Percentiles rank a stretch among this genome's conserved stretches.
Conservation (phyloP, 2,113 vertebrate genomes). For the Danio rerio region DNA sequence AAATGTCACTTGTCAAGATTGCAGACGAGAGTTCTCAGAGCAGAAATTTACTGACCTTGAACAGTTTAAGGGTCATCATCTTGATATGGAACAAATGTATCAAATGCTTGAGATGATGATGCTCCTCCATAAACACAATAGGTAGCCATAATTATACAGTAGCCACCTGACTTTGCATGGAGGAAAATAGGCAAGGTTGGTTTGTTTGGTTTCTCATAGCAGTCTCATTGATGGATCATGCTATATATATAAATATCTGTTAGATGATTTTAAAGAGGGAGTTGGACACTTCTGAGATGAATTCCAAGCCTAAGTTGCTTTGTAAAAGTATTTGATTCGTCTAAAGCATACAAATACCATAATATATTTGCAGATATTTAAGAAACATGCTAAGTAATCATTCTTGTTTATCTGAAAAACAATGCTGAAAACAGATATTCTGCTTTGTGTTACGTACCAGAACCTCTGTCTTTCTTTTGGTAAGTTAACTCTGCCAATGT, state of each 20-base stretch:
- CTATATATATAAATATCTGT: not conserved
- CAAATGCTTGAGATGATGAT: not conserved
- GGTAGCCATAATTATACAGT: not conserved
- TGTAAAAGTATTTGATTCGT: too few relatives aligned
- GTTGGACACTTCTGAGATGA: not conserved
- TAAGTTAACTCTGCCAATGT: not conserved
- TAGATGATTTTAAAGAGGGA: not conserved
- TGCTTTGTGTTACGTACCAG: too few relatives aligned
- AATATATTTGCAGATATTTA: too few relatives aligned
- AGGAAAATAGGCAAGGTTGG: not conserved
- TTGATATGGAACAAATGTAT: not conserved
- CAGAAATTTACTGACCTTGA: not conserved
- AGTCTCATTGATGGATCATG: not conserved
- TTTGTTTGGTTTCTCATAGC: not conserved
- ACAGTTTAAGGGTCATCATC: slow-evolving; percentile 10
- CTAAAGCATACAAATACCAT: too few relatives aligned
- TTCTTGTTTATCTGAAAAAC: too few relatives aligned
- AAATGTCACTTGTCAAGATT: slow-evolving; percentile 5
- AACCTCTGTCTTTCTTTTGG: too few relatives aligned
- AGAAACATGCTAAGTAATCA: too few relatives aligned
- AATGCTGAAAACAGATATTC: too few relatives aligned
- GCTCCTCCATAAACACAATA: slow-evolving; percentile 2
- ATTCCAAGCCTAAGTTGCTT: not conserved
- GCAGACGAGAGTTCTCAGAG: not conserved
- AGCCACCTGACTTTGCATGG: not conserved